phyloP scores from a whole-genome alignment of 2,113 vertebrate genomes.

The Falco punctatus region DNA sequence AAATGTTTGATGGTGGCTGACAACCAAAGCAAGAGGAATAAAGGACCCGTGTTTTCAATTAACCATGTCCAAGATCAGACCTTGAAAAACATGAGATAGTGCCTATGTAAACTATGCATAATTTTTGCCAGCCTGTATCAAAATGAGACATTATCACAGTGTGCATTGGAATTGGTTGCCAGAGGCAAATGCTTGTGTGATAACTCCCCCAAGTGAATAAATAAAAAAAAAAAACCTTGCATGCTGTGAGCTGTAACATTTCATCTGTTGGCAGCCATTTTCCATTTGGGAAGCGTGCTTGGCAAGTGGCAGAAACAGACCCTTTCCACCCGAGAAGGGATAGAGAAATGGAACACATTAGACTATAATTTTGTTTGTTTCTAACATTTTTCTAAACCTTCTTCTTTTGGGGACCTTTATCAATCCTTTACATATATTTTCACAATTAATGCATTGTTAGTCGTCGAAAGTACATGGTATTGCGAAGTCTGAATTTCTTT shows the following conservation, averaged over 20 bases:
- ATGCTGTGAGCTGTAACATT: neutral
- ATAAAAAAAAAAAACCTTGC: neutral
- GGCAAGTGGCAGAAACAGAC: neutral
- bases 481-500: neutral
- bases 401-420: neutral
- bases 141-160: conserved; percentile 20
- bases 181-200: conserved; percentile 19
- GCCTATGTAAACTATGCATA: neutral
- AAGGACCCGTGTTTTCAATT: neutral
- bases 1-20: neutral
- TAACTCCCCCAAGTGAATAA: conserved; percentile 1
- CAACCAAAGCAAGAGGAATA: neutral
- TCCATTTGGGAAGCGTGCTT: neutral
- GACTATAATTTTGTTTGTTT: neutral
- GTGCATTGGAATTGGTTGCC: neutral
- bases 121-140: neutral
- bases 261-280: conserved; percentile 4
- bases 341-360: neutral
- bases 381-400: neutral
- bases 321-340: neutral
- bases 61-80: neutral
- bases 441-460: neutral
- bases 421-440: neutral
- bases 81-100: neutral
- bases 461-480: neutral